Percentiles rank a stretch among this genome's conserved stretches.
Evolutionary conservation across 2,113 vertebrate species (phyloP).

Genomic region (Etheostoma spectabile): DNA sequence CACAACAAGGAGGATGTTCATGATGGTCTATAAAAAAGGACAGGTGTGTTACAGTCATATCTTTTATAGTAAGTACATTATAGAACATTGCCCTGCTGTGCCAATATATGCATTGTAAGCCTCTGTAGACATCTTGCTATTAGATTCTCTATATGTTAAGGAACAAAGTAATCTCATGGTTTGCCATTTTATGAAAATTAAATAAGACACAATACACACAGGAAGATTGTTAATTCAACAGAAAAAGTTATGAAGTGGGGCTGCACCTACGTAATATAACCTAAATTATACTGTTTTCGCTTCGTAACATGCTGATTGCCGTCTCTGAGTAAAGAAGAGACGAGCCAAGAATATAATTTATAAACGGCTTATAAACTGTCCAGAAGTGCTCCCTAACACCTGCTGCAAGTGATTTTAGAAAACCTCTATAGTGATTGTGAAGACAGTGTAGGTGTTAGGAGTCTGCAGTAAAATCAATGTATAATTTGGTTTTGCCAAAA

Average conservation of each 20-base stretch:
- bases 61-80: constrained; percentile 9
- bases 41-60: constrained; percentile 4
- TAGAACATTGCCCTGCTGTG: neutral
- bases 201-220: neutral
- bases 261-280: neutral
- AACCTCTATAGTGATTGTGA: neutral
- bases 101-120: neutral
- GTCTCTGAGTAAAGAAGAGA: neutral
- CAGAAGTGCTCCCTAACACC: neutral
- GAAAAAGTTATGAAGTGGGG: neutral
- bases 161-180: neutral
- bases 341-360: neutral
- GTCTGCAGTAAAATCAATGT: neutral
- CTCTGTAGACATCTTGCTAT: neutral
- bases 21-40: constrained; percentile 8
- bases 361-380: neutral
- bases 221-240: neutral
- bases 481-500: neutral
- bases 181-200: neutral
- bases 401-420: neutral
- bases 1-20: neutral
- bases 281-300: too few relatives aligned
- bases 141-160: neutral
- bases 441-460: neutral
- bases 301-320: neutral